Conservation (phyloP, 1,140 invertebrate species). For the Apis mellifera region DNA sequence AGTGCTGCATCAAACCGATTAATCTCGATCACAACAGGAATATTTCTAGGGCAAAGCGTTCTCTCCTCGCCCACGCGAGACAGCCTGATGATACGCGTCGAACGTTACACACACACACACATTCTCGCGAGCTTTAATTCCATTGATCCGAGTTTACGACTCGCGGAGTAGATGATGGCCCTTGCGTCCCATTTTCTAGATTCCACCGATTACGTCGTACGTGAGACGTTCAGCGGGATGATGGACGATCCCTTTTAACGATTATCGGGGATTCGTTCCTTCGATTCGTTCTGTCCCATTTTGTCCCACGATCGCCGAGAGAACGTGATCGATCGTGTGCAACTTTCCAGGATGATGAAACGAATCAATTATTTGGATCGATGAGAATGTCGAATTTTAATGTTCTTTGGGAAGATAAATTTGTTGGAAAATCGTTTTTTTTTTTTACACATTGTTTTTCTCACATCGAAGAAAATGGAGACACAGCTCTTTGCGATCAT, state of each 20-base stretch:
- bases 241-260: not conserved
- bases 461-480: not conserved
- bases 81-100: not conserved
- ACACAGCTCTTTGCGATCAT: no score
- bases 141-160: constrained; percentile 6
- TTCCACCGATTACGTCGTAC: not conserved
- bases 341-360: not conserved
- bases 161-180: constrained; percentile 19
- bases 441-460: no score
- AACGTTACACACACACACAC: constrained; percentile 4
- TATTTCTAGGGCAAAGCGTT: not conserved
- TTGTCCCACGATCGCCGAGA: constrained; percentile 32
- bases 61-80: constrained; percentile 20
- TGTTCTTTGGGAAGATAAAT: not conserved
- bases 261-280: not conserved
- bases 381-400: not conserved
- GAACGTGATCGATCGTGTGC: not conserved
- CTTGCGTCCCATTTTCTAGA: constrained; percentile 25
- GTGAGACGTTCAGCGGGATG: constrained; percentile 25
- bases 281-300: not conserved
- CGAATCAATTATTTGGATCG: not conserved
- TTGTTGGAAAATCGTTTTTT: not conserved
- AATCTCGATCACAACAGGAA: not conserved
- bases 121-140: constrained; percentile 17
- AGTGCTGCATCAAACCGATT: not conserved